Evolutionary conservation across 2,888 invertebrate species (phyloP), one percentile per base, ranked within the genome.

Genomic region (Brachylomia viminalis): DNA sequence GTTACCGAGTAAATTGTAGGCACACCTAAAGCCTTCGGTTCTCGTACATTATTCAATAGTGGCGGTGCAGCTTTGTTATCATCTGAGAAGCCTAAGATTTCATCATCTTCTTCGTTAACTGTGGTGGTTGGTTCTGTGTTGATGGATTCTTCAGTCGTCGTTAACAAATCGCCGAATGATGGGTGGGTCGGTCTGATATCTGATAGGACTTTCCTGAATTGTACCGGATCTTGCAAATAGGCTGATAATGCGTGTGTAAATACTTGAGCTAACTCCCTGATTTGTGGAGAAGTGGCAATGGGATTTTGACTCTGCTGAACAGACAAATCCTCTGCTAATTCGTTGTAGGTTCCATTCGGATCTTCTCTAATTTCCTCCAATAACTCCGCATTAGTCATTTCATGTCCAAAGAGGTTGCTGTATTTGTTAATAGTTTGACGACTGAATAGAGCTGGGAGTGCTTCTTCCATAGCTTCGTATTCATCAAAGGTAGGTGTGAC

Each of bases 231-330:
- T 92, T 98, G 98, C 8, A 98, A 95, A 87, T 98, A 98, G 0
- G 98, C 98, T 1, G 98, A 98, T 27, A 98, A 93, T 0, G 98
- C 98, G 89, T 98, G 97, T 0, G 98, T 98, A 88, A 98, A 98
- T 7, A 98, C 98, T 93, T 98, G 98, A 0, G 98, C 98, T 8
- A 98, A 93, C 92, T 98, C 98, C 71, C 98, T 97, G 0, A 98
- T 97, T 93, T 98, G 97, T n/a, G 98, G 97, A 82, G 94, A 97
- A 52, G 93, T 96, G 20, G 97, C 97, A 11, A 98, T 92, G 0
- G 97, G 97, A 38, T 97, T 97, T 89, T 97, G 97, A 88, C 98
- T 96, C 93, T 98, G 97, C 89, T 97, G 97, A 73, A 97, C 94
- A 64, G 97, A 96, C 17, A 97, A 92, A 90, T 98, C 97, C 79